phyloP scores from a whole-genome alignment of 2,888 invertebrate species.

The Phrixothrix hirtus region DNA sequence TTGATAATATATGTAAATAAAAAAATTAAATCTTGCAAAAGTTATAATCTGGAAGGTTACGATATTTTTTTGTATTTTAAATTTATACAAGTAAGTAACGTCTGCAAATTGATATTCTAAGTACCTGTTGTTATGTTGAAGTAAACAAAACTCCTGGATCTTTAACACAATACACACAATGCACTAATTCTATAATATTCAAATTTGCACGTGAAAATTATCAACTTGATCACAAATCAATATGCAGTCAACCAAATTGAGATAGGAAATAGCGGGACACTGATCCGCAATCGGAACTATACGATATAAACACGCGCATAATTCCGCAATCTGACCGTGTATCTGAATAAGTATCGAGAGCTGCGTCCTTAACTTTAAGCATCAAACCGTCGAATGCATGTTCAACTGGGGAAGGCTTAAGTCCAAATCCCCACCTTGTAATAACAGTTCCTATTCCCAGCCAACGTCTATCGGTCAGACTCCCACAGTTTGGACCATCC shows the following conservation, averaged over 20 bases:
- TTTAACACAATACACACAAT: no score
- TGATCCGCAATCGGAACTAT: conserved; percentile 20
- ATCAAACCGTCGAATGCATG: conserved; percentile 9
- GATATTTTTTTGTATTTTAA: no score
- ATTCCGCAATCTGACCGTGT: conserved; percentile 16
- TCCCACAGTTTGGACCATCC: conserved; percentile 26
- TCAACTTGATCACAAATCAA: no score
- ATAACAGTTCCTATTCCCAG: conserved; percentile 1
- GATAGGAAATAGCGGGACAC: conserved; percentile 22
- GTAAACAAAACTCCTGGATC: no score
- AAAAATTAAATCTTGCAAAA: no score
- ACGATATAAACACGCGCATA: conserved; percentile 15
- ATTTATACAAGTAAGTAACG: no score
- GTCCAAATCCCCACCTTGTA: conserved; percentile 25
- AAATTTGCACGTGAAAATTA: no score
- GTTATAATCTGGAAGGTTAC: no score
- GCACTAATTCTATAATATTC: no score
- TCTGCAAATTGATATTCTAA: no score
- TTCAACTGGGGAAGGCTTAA: conserved; percentile 10
- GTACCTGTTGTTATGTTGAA: no score
- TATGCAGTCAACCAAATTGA: background rate
- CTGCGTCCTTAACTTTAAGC: conserved; percentile 7
- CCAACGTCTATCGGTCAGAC: conserved; percentile 23
- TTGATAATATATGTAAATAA: no score
- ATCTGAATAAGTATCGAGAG: conserved; percentile 1